A percentile compares a stretch with the other conserved stretches of the same genome.
Evolutionary conservation across 2,888 invertebrate species (phyloP).

Genomic region (Drosophila sordidapex): DNA sequence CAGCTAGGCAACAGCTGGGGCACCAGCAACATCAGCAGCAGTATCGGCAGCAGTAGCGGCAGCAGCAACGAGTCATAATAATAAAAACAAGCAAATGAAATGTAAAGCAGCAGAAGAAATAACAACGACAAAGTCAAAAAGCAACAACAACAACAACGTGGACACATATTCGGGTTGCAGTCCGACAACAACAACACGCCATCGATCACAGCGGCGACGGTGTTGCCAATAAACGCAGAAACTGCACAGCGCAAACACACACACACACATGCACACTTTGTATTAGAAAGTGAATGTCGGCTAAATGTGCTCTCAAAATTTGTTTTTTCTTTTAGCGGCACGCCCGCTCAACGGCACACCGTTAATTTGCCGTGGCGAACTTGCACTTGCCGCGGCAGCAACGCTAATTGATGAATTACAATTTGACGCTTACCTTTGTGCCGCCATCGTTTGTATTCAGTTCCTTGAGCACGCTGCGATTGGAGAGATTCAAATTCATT

Average conservation of each 20-base stretch:
- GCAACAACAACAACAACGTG: background rate
- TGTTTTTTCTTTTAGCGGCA: constrained; percentile 19
- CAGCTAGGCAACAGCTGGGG: constrained; percentile 28
- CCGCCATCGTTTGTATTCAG: constrained; percentile 70
- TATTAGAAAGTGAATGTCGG: constrained; percentile 52
- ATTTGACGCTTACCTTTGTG: constrained; percentile 62
- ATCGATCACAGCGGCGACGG: constrained; percentile 37
- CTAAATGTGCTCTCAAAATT: constrained; percentile 15
- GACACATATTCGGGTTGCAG: constrained; percentile 36
- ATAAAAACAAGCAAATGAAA: constrained; percentile 45
- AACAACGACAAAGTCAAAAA: constrained; percentile 5
- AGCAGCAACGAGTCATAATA: constrained; percentile 35
- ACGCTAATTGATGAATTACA: constrained; percentile 29
- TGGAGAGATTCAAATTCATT: constrained; percentile 32
- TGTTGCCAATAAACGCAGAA: constrained; percentile 42
- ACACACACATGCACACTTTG: background rate
- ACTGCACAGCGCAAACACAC: constrained; percentile 33
- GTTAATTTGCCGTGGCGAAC: constrained; percentile 21
- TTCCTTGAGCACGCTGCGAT: constrained; percentile 71
- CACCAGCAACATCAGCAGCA: background rate
- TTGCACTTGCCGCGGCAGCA: constrained; percentile 15
- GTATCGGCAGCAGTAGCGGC: background rate
- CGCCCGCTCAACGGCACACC: constrained; percentile 23
- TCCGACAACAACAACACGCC: constrained; percentile 17
- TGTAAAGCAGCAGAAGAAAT: constrained; percentile 37